Percentiles rank a stretch among this genome's conserved stretches.
These are phyloP conservation scores for Autographa gamma DNA, from an alignment of 2,888 invertebrate genomes.

Conservation along the genomic window DNA sequence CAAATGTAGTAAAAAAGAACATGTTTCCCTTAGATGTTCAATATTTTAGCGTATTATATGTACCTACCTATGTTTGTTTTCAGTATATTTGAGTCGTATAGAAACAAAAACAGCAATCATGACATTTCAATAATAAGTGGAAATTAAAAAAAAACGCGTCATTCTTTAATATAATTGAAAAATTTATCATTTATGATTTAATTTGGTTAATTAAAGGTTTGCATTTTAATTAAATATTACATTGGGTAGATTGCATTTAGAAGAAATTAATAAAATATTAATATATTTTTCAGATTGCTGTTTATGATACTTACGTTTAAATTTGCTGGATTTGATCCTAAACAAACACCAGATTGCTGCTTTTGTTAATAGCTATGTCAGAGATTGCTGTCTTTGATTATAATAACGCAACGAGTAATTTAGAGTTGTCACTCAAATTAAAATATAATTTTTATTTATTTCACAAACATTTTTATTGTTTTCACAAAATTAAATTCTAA, in stretches of 20 bases:
- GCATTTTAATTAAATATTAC: conserved; percentile 27
- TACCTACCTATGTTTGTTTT: too few relatives aligned
- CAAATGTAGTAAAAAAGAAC: too few relatives aligned
- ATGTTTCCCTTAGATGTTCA: too few relatives aligned
- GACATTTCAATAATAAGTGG: not conserved
- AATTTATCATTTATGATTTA: conserved; percentile 19
- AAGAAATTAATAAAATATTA: conserved; percentile 21
- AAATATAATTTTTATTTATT: conserved; percentile 18
- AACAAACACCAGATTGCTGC: conserved; percentile 30
- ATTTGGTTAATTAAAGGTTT: conserved; percentile 25
- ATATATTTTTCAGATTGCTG: conserved; percentile 22
- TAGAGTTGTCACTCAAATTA: too few relatives aligned
- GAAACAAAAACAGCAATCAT: not conserved
- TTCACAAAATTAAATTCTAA: conserved; percentile 19
- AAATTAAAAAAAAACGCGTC: conserved; percentile 3
- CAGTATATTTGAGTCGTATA: not conserved
- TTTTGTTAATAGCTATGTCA: conserved; percentile 21
- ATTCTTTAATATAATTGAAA: conserved; percentile 16
- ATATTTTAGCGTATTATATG: too few relatives aligned
- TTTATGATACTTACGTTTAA: conserved; percentile 22
- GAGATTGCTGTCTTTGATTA: conserved; percentile 2
- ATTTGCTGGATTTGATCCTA: conserved; percentile 22
- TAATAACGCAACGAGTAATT: too few relatives aligned
- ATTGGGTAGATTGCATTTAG: conserved; percentile 21
- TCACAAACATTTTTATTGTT: conserved; percentile 16